phyloP scores from a whole-genome alignment of 92 coral and sea anemone genomes.

The Epizoanthus stellaris region DNA sequence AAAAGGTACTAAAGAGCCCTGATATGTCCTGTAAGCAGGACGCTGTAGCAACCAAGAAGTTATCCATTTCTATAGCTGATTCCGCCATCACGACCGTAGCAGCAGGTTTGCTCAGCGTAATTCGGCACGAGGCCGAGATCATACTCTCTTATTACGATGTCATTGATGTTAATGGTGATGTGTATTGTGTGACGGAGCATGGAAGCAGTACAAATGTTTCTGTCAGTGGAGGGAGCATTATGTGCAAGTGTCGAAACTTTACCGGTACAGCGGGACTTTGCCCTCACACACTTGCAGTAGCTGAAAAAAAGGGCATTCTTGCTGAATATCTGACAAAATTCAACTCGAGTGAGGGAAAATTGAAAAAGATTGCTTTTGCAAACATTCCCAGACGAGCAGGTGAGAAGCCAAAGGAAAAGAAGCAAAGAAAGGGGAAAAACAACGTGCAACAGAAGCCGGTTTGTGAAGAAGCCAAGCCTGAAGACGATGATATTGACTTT shows the following conservation, averaged over 20 bases:
- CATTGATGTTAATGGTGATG: conserved; percentile 44
- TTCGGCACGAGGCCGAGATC: conserved; percentile 67
- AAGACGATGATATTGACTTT: conserved; percentile 47
- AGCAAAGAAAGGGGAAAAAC: background rate
- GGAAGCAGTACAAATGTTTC: background rate
- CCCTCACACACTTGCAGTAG: no score
- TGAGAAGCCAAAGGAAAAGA: no score
- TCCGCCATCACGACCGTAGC: conserved; percentile 13
- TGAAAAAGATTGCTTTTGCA: no score
- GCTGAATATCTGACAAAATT: no score
- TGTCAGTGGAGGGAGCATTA: no score
- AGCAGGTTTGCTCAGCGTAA: conserved; percentile 18
- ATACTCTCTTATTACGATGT: conserved; percentile 57
- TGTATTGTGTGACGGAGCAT: conserved; percentile 59
- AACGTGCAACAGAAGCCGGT: background rate
- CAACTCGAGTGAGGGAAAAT: no score
- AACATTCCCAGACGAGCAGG: no score
- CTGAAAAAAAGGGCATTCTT: no score
- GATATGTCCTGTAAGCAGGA: background rate
- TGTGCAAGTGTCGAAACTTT: no score
- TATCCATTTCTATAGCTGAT: conserved; percentile 45
- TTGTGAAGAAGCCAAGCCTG: conserved; percentile 23
- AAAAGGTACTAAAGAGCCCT: background rate
- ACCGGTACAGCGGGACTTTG: no score
- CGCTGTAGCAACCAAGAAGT: conserved; percentile 10